These are phyloP conservation scores for Dissostichus mawsoni DNA, from an alignment of 2,113 vertebrate species.

Conservation along the genomic window DNA sequence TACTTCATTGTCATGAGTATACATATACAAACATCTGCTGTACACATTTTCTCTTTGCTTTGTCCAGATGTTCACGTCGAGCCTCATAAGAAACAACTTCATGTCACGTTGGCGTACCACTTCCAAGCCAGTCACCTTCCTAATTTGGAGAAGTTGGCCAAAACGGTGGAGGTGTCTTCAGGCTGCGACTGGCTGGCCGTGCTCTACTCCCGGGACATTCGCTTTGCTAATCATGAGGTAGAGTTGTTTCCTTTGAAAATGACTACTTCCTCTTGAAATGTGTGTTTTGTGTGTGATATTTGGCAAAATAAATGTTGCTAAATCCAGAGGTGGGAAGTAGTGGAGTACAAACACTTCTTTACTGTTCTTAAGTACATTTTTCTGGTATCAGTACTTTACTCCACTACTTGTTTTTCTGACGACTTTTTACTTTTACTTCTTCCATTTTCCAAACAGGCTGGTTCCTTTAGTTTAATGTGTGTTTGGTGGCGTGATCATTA, in stretches of 20 bases:
- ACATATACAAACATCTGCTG: background rate
- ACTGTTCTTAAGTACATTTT: too few species aligned
- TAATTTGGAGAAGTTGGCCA: constrained; percentile 92
- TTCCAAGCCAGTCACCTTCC: constrained; percentile 93
- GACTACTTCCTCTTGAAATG: background rate
- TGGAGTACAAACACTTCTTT: too few species aligned
- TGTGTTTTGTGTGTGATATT: background rate
- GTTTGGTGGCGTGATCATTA: too few species aligned
- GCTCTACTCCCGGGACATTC: constrained; percentile 96
- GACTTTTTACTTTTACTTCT: too few species aligned
- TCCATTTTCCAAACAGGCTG: too few species aligned
- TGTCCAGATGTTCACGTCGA: constrained; percentile 92
- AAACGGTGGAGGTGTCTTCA: constrained; percentile 89
- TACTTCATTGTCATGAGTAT: background rate
- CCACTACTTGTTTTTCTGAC: too few species aligned
- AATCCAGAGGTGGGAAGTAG: too few species aligned
- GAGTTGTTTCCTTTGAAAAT: background rate
- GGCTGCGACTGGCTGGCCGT: constrained; percentile 96
- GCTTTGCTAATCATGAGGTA: constrained; percentile 97
- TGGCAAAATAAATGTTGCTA: too few species aligned
- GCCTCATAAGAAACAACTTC: constrained; percentile 98
- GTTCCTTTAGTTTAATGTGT: too few species aligned
- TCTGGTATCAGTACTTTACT: too few species aligned
- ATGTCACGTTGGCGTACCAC: constrained; percentile 97
- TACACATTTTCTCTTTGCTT: constrained; percentile 1